Conservation (phyloP, 2,113 vertebrate genomes). For the Mungos mungo region DNA sequence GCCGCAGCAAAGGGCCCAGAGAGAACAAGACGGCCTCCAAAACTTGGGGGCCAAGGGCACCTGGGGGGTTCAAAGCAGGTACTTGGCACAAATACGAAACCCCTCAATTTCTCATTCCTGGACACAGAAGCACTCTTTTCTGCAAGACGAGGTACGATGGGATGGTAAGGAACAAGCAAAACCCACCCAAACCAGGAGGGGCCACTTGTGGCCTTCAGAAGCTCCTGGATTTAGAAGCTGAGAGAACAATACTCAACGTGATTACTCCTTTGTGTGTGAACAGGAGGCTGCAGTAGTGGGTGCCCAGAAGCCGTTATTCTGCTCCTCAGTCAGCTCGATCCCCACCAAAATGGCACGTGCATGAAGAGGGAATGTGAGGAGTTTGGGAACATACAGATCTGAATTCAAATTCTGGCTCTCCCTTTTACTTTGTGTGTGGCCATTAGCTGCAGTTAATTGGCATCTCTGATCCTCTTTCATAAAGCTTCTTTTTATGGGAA, state of each 20-base stretch:
- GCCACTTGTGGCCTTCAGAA: neutral
- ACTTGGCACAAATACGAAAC: neutral
- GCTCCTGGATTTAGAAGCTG: neutral
- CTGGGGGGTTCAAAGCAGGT: slow-evolving; percentile 35
- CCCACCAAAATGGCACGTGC: neutral
- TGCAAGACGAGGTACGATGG: neutral
- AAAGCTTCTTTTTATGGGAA: slow-evolving; percentile 20
- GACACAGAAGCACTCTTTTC: slow-evolving; percentile 1
- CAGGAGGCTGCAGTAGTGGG: slow-evolving; percentile 55
- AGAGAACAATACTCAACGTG: slow-evolving; percentile 20
- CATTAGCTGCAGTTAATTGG: neutral
- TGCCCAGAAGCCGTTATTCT: neutral
- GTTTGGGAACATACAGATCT: neutral
- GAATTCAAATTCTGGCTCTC: slow-evolving; percentile 24
- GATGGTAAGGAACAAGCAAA: neutral
- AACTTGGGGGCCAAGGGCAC: slow-evolving; percentile 78
- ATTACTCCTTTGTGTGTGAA: slow-evolving; percentile 74
- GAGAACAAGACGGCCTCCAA: slow-evolving; percentile 81
- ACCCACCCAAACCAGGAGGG: neutral
- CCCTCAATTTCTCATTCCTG: neutral
- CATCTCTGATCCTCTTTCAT: slow-evolving; percentile 9
- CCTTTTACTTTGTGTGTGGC: neutral
- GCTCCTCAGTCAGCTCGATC: neutral
- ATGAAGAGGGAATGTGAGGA: neutral
- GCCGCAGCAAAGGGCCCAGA: slow-evolving; percentile 69